A percentile compares a stretch with the other conserved stretches of the same genome.
These are phyloP conservation scores for Myotis yumanensis DNA, from an alignment of 2,113 vertebrate genomes.

Conservation along the genomic window DNA sequence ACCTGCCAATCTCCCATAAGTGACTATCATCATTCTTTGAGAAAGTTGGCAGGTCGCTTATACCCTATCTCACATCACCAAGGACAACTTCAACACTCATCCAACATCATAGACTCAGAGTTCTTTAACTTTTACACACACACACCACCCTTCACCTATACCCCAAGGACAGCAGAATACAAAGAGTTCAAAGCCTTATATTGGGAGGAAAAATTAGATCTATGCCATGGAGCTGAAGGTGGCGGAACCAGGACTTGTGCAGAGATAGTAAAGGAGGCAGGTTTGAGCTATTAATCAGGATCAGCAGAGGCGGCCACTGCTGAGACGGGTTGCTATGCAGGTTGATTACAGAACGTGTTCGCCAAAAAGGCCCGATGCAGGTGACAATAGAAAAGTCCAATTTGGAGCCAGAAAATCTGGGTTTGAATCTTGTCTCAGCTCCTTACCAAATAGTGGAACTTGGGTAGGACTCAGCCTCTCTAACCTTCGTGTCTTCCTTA, in stretches of 20 bases:
- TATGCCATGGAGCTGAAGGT: background rate
- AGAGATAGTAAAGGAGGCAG: background rate
- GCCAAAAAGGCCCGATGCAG: background rate
- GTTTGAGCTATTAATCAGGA: background rate
- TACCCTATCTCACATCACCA: background rate
- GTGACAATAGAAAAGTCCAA: background rate
- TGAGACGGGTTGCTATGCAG: background rate
- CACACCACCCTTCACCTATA: background rate
- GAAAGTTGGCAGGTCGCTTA: background rate
- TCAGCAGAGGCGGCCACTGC: background rate
- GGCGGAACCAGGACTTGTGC: background rate
- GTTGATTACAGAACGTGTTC: background rate
- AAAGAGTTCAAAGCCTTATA: background rate
- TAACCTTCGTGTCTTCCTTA: background rate
- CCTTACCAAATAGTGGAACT: background rate
- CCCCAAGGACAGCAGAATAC: background rate
- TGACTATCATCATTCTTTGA: background rate
- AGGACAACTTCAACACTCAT: background rate
- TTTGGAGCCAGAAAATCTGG: background rate
- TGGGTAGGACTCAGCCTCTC: background rate
- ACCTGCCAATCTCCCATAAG: background rate
- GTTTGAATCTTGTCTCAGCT: background rate
- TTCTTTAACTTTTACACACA: background rate
- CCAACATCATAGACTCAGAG: background rate
- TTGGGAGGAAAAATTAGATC: background rate